Percentiles rank a stretch among this genome's conserved stretches.
Conservation (phyloP, 2,113 vertebrate genomes). For the Stictonetta naevosa region DNA sequence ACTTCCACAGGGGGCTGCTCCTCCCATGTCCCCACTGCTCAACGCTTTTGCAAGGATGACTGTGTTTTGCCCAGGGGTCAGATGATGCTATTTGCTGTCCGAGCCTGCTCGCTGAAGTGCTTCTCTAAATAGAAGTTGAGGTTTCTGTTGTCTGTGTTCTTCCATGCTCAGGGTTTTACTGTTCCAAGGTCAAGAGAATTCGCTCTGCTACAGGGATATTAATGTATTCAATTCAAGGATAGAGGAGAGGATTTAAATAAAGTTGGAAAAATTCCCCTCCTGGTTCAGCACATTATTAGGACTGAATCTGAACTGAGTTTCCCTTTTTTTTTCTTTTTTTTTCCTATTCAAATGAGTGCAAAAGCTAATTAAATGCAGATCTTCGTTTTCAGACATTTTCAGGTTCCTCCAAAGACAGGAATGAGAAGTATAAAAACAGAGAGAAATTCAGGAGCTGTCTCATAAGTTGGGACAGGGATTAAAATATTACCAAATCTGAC, state of each 20-base stretch:
- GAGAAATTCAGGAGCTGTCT: background rate
- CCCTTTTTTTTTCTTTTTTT: background rate
- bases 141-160: background rate
- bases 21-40: fast-evolving
- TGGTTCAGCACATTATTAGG: background rate
- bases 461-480: background rate
- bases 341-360: background rate
- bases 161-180: background rate
- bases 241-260: background rate
- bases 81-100: background rate
- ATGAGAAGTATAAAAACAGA: background rate
- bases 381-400: background rate
- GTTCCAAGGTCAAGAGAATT: background rate
- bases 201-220: background rate
- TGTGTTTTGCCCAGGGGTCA: background rate
- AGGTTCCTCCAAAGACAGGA: background rate
- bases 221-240: background rate
- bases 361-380: background rate
- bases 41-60: fast-evolving
- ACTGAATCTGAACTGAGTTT: background rate
- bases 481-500: background rate
- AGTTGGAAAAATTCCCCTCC: background rate
- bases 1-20: background rate
- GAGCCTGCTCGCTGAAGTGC: background rate
- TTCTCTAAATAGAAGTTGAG: background rate